Evolutionary conservation across 2,888 invertebrate genomes (phyloP), one percentile per base, ranked within the genome.

Genomic region (Malthinus flaveolus): DNA sequence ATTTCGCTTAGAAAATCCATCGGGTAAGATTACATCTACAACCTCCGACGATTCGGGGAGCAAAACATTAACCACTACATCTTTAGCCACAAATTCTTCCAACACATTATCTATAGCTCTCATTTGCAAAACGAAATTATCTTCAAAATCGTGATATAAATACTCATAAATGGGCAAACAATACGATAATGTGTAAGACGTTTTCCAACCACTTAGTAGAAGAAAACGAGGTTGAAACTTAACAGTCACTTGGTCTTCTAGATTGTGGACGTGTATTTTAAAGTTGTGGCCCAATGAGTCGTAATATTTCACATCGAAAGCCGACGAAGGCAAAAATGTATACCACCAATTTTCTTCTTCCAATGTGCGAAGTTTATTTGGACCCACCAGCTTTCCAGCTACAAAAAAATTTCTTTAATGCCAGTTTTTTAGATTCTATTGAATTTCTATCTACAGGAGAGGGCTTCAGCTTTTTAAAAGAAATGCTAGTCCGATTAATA

Each of bases 181-280:
- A 47, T 72, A 71, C 11, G 57, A 49, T 9, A 72, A n/a, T 34
- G 47, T 59, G 49, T 71, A 71, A 4, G 37, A 48, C 9, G 64
- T 64, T 59, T 66, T 70, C 71, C 71, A 72, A 6, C 69, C 69
- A 13, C 65, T 66, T 10, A 60, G 48, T 35, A 71, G 32, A 1
- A 68, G 68, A 45, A 63, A 69, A 8, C 71, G 62, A 11, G 67
- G 36, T 49, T 60, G 56, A 42, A 68, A 71, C 49, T 65, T 62
- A n/a, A 71, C 47, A 0, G 63, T 66, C 48, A 53, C 59, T 45
- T 62, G 54, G 8, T 61, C 44, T 10, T 60, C 39, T 32, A 52
- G 59, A 15, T 63, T 15, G 7, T 56, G n/a, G 9, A 69, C 32
- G 1, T 51, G 13, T 1, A 64, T 64, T 52, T 67, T 61, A 32